Evolutionary conservation across 1,140 invertebrate genomes (phyloP), one percentile per base, ranked within the genome.

Genomic region (Zaprionus ornatus): DNA sequence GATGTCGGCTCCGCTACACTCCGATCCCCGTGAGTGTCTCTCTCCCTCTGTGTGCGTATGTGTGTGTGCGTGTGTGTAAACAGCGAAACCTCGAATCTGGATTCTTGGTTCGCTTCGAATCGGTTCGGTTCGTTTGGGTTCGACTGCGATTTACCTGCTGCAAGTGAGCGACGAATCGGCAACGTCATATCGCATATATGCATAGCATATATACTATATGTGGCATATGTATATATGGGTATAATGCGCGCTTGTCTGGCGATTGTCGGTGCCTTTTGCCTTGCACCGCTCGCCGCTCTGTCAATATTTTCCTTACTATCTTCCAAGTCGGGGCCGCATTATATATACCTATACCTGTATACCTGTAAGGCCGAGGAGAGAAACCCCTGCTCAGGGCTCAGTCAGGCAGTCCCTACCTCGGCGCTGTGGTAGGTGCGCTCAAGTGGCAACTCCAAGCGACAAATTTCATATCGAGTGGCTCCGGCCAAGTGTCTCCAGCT

Each of bases 251-350:
- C 40, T 42, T 9, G 66, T 77, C 52, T 62, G 61, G 32, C 72
- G 66, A 76, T 73, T 56, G 78, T 83, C 84, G 84, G 80, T 68
- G 69, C 69, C 81, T 84, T 83, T 84, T 75, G 78, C 78, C 85
- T 84, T 87, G 37, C 40, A 17, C 68, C 78, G 76, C 69, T 76
- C 81, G 87, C 87, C 87, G 87, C 87, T 91, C 73, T 91, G 87
- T 91, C 88, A 91, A 91, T 91, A 91, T 91, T 91, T 91, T 91
- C 78, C 83, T 91, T 91, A 79, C n/a, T n/a, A 45, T 84, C 61
- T 80, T 67, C 73, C 74, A 78, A 79, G 75, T 70, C 78, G 74
- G 55, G 15, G 63, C 76, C 75, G 73, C 63, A 69, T 35, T 52
- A 69, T 74, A 77, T 84, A 50, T 35, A 35, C 60, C 61, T 84